phyloP scores from a whole-genome alignment of 2,797 vertebrate species.

The Arvicola amphibius region DNA sequence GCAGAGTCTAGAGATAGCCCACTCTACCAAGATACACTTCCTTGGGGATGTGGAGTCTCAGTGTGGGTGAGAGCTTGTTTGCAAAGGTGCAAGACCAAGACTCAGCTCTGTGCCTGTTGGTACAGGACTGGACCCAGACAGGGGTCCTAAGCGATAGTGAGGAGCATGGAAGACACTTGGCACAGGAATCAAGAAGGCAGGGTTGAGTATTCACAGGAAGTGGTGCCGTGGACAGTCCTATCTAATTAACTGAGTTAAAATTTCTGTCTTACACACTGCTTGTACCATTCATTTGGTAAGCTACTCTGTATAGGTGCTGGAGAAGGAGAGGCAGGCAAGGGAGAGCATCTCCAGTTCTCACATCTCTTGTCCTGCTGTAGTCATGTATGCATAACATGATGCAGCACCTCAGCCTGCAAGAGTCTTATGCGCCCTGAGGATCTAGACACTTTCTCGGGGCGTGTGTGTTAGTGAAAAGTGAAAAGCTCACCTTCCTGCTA shows the following conservation, averaged over 20 bases:
- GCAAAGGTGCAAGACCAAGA: not conserved
- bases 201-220: not conserved
- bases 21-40: not conserved
- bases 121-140: not conserved
- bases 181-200: not conserved
- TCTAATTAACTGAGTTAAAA: not conserved
- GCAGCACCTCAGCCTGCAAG: not conserved
- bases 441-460: not conserved
- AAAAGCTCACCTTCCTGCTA: not conserved
- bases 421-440: too few relatives aligned
- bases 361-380: not conserved
- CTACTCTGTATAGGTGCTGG: rapidly evolving
- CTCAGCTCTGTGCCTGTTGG: not conserved
- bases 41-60: not conserved
- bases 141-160: not conserved
- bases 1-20: not conserved
- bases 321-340: too few relatives aligned
- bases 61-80: not conserved
- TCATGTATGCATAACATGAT: not conserved
- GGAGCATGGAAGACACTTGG: not conserved
- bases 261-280: not conserved
- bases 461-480: not conserved
- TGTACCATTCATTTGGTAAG: not conserved
- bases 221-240: rapidly evolving
- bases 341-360: not conserved